These are phyloP conservation scores for Sinotaia quadrata DNA, from an alignment of 2,888 invertebrate species.

Conservation along the genomic window DNA sequence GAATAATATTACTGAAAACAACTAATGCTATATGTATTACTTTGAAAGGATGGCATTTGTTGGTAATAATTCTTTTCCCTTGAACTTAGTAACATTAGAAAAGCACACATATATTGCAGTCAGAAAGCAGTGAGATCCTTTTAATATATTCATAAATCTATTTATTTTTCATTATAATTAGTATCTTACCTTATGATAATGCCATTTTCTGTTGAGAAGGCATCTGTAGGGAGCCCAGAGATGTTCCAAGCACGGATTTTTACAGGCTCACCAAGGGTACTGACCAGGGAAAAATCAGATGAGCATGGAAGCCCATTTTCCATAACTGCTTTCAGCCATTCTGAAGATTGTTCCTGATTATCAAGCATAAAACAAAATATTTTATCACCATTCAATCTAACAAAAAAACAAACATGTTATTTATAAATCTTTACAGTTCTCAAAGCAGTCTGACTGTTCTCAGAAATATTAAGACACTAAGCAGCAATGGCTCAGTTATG, in stretches of 20 bases:
- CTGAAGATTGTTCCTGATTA: conserved; percentile 77
- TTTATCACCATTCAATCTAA: background rate
- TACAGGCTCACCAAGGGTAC: conserved; percentile 72
- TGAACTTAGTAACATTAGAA: too few species aligned
- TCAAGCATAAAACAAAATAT: background rate
- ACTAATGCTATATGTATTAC: too few species aligned
- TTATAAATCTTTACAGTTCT: background rate
- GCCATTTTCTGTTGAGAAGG: conserved; percentile 73
- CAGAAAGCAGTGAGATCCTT: too few species aligned
- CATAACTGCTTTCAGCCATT: conserved; percentile 83
- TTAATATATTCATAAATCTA: too few species aligned
- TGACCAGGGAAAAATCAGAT: conserved; percentile 80
- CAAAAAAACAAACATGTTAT: background rate
- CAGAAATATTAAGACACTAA: too few species aligned
- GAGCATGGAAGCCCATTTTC: conserved; percentile 84
- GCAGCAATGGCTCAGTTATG: too few species aligned
- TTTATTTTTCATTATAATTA: too few species aligned
- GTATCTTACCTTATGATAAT: conserved; percentile 72
- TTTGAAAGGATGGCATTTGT: too few species aligned
- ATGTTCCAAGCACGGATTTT: conserved; percentile 74
- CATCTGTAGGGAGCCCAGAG: conserved; percentile 73
- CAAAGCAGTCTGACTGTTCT: too few species aligned
- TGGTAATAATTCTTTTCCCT: too few species aligned
- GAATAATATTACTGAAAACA: too few species aligned
- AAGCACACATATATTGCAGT: too few species aligned